Evolutionary conservation across 2,113 vertebrate species (phyloP), one percentile per base, ranked within the genome.

Genomic region (Cichladusa arquata): DNA sequence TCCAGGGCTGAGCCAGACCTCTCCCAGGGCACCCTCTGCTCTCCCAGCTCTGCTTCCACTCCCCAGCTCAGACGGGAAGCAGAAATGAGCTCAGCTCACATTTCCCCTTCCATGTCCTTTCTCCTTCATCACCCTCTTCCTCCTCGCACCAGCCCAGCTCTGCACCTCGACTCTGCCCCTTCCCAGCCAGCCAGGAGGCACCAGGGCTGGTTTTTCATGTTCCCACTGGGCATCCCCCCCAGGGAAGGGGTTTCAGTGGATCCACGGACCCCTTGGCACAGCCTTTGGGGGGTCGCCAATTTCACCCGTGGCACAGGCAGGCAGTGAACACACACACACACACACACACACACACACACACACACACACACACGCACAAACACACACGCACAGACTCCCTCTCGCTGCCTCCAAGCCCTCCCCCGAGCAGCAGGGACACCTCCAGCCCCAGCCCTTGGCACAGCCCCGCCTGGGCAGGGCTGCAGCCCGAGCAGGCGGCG

Each of bases 21-120:
- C 8, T 64, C 58, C 34, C 48, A 60, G 40, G 61, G 18, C 54
- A 31, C 4, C 7, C 19, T 36, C 48, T 4, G 1, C 56, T 57
- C 66, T 65, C 50, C 16, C 42, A 65, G 4, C 11, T 66, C 13
- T 44, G 15, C 17, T 70, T 5, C 2, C 0, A 0, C 23, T 69
- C 29, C n/a, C 29, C 57, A 81, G 38, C 12, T 58, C 2, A 3
- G 40, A 12, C 24, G 11, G 13, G 34, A 7, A 67, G 51, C 26
- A 71, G 44, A 69, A 92, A 72, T 7, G 11, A 70, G 33, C 60
- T 38, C 56, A 88, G 19, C 2, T 33, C 6, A 19, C 3, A 0
- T 45, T 24, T n/a, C 3, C 26, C 14, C 11, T 29, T 76, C 31
- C 24, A 14, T 12, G 9, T 44, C 24, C 10, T 5, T 38, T 17